These are phyloP conservation scores for Liasis olivaceus DNA, from an alignment of 2,797 vertebrate genomes.

Conservation along the genomic window DNA sequence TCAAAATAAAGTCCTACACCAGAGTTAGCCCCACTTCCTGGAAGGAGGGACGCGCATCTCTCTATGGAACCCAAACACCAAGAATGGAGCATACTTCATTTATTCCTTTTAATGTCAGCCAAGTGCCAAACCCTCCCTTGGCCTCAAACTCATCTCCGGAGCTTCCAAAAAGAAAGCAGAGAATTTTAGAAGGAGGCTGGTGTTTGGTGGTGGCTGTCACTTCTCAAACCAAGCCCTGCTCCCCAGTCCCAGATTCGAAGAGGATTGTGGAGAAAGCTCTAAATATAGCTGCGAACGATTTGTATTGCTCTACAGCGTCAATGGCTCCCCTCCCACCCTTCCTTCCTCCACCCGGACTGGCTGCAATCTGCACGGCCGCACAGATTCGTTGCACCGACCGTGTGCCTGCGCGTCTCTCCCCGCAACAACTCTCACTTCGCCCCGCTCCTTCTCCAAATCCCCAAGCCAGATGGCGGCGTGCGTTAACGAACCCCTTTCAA, in stretches of 20 bases:
- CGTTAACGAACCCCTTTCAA: neutral
- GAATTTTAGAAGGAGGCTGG: neutral
- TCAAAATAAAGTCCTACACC: neutral
- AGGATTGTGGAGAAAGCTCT: neutral
- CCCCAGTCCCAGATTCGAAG: neutral
- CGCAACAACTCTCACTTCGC: neutral
- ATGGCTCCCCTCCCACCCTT: neutral
- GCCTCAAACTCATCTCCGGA: neutral
- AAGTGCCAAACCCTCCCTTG: neutral
- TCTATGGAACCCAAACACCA: neutral
- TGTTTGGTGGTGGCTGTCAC: neutral
- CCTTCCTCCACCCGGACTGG: neutral
- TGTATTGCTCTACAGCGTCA: neutral
- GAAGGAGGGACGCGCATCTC: neutral
- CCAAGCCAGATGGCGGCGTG: neutral
- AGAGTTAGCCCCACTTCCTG: neutral
- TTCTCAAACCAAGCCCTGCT: neutral
- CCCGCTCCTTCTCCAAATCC: neutral
- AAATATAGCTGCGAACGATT: slow-evolving; percentile 23
- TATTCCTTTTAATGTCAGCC: neutral
- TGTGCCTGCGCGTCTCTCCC: neutral
- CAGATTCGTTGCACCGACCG: slow-evolving; percentile 39
- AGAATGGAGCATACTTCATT: neutral
- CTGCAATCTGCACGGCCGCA: slow-evolving; percentile 13
- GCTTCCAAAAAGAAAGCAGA: neutral